These are phyloP conservation scores for Oeneis ivallda DNA, from an alignment of 2,888 invertebrate species.

Conservation along the genomic window DNA sequence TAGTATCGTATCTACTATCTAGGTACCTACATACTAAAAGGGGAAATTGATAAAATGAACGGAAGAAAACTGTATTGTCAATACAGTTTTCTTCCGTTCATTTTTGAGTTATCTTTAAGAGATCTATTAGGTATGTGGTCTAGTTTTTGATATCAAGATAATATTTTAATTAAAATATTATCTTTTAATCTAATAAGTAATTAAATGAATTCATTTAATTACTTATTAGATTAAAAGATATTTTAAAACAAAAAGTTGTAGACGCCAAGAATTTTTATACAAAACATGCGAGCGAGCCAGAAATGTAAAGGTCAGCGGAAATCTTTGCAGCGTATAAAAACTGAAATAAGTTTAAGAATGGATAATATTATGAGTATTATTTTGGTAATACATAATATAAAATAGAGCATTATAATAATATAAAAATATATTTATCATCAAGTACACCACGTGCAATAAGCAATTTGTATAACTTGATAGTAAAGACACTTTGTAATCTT, in stretches of 20 bases:
- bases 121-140: neutral
- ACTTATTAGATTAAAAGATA: neutral
- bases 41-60: neutral
- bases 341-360: neutral
- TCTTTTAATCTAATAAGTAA: too few relatives aligned
- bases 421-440: too few relatives aligned
- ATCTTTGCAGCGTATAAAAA: neutral
- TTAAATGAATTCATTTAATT: too few relatives aligned
- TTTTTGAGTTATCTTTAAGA: conserved; percentile 2
- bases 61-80: conserved; percentile 8
- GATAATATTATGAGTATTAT: neutral
- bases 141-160: neutral
- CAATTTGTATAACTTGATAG: too few relatives aligned
- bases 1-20: too few relatives aligned
- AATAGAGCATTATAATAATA: too few relatives aligned
- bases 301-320: neutral
- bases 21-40: too few relatives aligned
- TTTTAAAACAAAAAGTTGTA: neutral
- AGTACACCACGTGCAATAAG: too few relatives aligned
- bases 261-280: neutral
- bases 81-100: too few relatives aligned
- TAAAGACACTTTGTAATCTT: too few relatives aligned
- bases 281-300: neutral
- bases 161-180: neutral
- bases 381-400: too few relatives aligned